Conservation (phyloP, 2,888 invertebrate genomes). For the Bimastos eiseni region DNA sequence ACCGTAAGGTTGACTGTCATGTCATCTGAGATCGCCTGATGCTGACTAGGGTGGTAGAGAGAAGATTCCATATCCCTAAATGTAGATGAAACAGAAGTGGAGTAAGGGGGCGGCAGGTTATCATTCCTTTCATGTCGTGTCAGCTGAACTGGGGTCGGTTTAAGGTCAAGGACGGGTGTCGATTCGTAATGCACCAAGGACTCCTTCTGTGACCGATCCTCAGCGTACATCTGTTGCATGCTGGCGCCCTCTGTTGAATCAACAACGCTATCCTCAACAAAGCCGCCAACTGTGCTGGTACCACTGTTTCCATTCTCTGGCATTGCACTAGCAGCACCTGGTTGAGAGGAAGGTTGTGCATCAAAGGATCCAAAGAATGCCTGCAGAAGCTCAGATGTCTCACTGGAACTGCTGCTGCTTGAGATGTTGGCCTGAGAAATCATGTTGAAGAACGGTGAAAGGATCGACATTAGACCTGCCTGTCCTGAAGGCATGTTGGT, state of each 20-base stretch:
- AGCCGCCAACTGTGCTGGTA: slow-evolving; percentile 40
- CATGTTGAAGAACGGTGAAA: slow-evolving; percentile 64
- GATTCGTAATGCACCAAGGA: background rate
- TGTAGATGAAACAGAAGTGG: background rate
- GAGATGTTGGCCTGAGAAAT: slow-evolving; percentile 23
- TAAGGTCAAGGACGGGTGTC: background rate
- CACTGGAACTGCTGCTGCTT: background rate
- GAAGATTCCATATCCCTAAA: background rate
- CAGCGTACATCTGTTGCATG: slow-evolving; percentile 46
- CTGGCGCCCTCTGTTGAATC: slow-evolving; percentile 7
- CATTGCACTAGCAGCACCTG: slow-evolving; percentile 51
- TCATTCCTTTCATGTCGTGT: slow-evolving; percentile 31
- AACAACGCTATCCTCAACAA: slow-evolving; percentile 47
- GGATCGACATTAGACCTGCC: slow-evolving; percentile 16
- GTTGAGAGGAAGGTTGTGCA: background rate
- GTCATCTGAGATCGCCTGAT: background rate
- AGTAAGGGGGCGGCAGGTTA: background rate
- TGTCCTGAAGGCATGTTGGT: slow-evolving; percentile 43
- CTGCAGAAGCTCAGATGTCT: background rate
- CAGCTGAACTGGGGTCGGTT: slow-evolving; percentile 38
- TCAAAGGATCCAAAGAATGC: slow-evolving; percentile 14
- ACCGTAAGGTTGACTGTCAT: background rate
- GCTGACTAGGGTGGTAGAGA: background rate
- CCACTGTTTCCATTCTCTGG: slow-evolving; percentile 25
- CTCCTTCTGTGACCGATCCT: slow-evolving; percentile 36